Conservation (phyloP, 2,888 invertebrate species). For the Lissonota sp. region DNA sequence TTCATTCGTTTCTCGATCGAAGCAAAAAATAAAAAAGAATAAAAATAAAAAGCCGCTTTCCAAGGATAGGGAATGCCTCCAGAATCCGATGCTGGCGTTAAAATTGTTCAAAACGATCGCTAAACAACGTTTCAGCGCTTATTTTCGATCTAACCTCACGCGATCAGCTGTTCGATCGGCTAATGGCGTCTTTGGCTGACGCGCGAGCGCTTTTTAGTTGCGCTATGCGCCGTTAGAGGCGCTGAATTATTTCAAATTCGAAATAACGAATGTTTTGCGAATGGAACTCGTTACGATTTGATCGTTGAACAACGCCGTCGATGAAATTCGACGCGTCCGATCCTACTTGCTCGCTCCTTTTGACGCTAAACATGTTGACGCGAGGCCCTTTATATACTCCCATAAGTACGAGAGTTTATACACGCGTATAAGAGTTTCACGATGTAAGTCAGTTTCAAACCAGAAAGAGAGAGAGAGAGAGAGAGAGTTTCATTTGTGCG, state of each 20-base stretch:
- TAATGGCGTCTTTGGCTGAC: no score
- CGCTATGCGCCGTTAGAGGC: no score
- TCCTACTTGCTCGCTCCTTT: constrained; percentile 46
- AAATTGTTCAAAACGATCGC: no score
- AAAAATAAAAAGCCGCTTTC: no score
- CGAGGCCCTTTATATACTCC: constrained; percentile 61
- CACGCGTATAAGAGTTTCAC: not conserved
- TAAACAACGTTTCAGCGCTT: no score
- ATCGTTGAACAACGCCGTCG: not conserved
- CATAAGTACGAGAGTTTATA: constrained; percentile 25
- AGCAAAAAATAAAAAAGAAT: no score
- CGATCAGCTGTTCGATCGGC: no score
- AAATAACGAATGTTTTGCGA: not conserved
- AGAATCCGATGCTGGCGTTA: no score
- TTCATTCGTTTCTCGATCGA: no score
- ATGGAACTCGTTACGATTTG: constrained; percentile 1
- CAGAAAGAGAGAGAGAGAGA: not conserved
- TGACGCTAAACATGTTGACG: constrained; percentile 51
- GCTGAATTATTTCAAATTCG: not conserved
- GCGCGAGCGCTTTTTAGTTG: no score
- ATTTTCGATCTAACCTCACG: no score
- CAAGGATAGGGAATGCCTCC: no score
- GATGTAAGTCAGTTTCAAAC: not conserved
- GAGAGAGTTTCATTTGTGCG: not conserved
- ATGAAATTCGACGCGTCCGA: constrained; percentile 41